A percentile compares a stretch with the other conserved stretches of the same genome.
Evolutionary conservation across 2,113 vertebrate genomes (phyloP).

Genomic region (Andinoacara biseriatus): DNA sequence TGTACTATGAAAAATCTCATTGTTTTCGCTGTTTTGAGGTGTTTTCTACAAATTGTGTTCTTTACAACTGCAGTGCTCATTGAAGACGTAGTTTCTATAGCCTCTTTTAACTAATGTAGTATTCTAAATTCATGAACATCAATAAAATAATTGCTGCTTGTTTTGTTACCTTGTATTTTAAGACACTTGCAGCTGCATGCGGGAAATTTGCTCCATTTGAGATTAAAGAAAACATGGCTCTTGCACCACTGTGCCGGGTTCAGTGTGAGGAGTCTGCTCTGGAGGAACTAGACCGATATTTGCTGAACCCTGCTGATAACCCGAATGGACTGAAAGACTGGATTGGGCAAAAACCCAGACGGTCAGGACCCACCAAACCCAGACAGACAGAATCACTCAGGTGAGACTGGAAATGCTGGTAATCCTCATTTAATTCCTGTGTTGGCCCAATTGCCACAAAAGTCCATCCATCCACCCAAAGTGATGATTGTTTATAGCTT

Average conservation of each 20-base stretch:
- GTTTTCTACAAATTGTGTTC: too few relatives aligned
- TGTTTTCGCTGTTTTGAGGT: too few relatives aligned
- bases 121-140: too few relatives aligned
- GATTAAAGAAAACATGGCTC: conserved; percentile 93
- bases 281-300: conserved; percentile 84
- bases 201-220: conserved; percentile 99
- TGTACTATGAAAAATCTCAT: too few relatives aligned
- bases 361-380: conserved; percentile 82
- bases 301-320: conserved; percentile 72
- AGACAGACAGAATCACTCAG: conserved; percentile 20
- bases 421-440: background rate
- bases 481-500: too few relatives aligned
- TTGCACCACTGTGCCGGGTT: conserved; percentile 88
- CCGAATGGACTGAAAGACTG: conserved; percentile 84
- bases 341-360: conserved; percentile 79
- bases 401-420: conserved; percentile 43
- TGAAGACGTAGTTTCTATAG: background rate
- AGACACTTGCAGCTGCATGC: conserved; percentile 93
- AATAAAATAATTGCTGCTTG: background rate
- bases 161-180: conserved; percentile 10
- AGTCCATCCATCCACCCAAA: too few relatives aligned
- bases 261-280: conserved; percentile 81
- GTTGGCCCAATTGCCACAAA: background rate
- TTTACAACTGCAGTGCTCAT: background rate
- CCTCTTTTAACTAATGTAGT: background rate